Evolutionary conservation across 2,888 invertebrate species (phyloP).

Genomic region (Aphidius colemani): DNA sequence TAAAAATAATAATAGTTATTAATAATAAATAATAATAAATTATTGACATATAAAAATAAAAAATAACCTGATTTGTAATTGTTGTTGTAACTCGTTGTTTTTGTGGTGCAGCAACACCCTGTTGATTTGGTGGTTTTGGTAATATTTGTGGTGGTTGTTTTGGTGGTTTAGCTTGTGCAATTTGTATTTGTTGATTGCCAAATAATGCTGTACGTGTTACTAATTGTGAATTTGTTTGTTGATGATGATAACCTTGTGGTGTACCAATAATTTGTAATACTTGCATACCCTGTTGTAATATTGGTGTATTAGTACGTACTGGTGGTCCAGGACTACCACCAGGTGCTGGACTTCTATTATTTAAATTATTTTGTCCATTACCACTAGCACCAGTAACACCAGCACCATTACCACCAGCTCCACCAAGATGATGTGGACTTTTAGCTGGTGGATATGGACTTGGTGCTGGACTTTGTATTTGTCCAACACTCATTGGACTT

Average conservation of each 20-base stretch:
- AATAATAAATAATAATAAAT: not conserved
- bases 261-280: constrained; percentile 58
- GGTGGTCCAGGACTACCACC: constrained; percentile 58
- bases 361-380: constrained; percentile 37
- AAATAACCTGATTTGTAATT: constrained; percentile 54
- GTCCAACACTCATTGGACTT: constrained; percentile 56
- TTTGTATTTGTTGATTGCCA: constrained; percentile 59
- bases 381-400: constrained; percentile 26
- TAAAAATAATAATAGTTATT: not conserved
- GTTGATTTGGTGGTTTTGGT: constrained; percentile 65
- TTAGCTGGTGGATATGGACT: constrained; percentile 58
- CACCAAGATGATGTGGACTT: constrained; percentile 55
- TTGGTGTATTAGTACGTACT: constrained; percentile 56
- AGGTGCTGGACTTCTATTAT: constrained; percentile 56
- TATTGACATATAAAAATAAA: constrained; percentile 1
- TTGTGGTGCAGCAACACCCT: constrained; percentile 49
- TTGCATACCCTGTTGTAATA: constrained; percentile 58
- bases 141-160: constrained; percentile 67
- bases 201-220: constrained; percentile 56
- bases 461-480: constrained; percentile 57
- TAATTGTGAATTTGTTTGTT: constrained; percentile 52
- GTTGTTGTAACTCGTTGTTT: constrained; percentile 55
- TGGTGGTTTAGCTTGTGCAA: constrained; percentile 54
- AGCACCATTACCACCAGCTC: constrained; percentile 28
- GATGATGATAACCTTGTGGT: constrained; percentile 50